Conservation (phyloP, 2,113 vertebrate genomes). For the Gnathonemus echidnorhynchus region DNA sequence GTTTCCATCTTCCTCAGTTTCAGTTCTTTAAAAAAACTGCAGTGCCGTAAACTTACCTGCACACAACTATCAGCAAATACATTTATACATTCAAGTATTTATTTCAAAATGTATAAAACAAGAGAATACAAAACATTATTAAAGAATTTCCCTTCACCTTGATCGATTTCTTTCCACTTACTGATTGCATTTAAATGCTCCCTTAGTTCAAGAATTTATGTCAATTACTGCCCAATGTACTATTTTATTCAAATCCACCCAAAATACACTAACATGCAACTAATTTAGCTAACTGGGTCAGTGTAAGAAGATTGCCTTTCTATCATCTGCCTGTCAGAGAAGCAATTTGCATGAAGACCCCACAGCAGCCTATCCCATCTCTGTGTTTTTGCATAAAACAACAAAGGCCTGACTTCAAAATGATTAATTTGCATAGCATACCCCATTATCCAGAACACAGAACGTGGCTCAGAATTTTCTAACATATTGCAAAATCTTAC, state of each 20-base stretch:
- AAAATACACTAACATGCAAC: slow-evolving; percentile 34
- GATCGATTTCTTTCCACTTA: background rate
- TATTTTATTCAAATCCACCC: slow-evolving; percentile 22
- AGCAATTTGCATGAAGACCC: slow-evolving; percentile 74
- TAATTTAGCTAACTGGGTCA: slow-evolving; percentile 55
- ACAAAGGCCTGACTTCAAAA: slow-evolving; percentile 56
- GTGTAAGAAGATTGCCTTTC: slow-evolving; percentile 50
- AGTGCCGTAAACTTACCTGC: slow-evolving; percentile 15
- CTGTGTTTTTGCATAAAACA: slow-evolving; percentile 82
- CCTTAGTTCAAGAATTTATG: slow-evolving; percentile 17
- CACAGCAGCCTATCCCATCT: slow-evolving; percentile 66
- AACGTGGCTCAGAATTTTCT: background rate
- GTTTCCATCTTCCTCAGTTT: background rate
- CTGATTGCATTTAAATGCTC: slow-evolving; percentile 17
- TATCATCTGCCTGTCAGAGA: slow-evolving; percentile 43
- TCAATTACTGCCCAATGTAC: slow-evolving; percentile 8
- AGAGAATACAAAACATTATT: background rate
- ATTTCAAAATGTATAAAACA: background rate
- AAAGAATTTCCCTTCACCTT: slow-evolving; percentile 40
- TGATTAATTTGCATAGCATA: slow-evolving; percentile 22
- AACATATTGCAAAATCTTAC: background rate
- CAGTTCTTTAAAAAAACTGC: slow-evolving; percentile 18
- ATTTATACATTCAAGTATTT: background rate
- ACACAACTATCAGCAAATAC: background rate
- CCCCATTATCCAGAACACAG: background rate